A percentile compares a stretch with the other conserved stretches of the same genome.
phyloP scores from a whole-genome alignment of 2,797 vertebrate genomes.

The Enteromius treurensis region DNA sequence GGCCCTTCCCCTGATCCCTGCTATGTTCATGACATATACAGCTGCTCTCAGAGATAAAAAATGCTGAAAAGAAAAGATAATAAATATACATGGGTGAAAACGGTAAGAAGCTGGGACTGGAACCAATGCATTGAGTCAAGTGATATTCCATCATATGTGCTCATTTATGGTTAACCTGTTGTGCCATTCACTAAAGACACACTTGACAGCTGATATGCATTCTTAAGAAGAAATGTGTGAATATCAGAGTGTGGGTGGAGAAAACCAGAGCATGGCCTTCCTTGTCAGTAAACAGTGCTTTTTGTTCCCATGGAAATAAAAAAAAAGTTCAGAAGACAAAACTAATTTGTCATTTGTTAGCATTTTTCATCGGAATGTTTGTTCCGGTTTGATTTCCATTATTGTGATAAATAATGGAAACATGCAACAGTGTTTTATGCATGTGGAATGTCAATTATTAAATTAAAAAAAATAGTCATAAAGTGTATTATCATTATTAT shows the following conservation, averaged over 20 bases:
- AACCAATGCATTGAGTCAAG: conserved; percentile 30
- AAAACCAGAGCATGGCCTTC: conserved; percentile 27
- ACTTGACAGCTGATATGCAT: conserved; percentile 35
- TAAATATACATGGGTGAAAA: conserved; percentile 40
- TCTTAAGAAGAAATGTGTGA: conserved; percentile 36
- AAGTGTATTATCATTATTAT: no score
- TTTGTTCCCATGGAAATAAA: background rate
- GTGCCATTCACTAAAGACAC: conserved; percentile 22
- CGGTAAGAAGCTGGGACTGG: conserved; percentile 27
- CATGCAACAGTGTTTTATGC: background rate
- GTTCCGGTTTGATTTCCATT: no score
- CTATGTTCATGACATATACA: conserved; percentile 36
- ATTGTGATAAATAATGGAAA: background rate
- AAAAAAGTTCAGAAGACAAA: background rate
- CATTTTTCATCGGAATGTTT: background rate
- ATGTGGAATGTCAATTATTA: no score
- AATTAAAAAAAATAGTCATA: no score
- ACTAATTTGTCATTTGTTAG: background rate
- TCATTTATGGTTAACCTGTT: conserved; percentile 36
- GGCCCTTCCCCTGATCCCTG: conserved; percentile 43
- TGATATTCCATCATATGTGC: conserved; percentile 20
- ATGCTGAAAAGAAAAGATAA: conserved; percentile 33
- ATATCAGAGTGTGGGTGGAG: conserved; percentile 40
- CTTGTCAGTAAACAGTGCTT: background rate
- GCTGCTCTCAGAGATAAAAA: conserved; percentile 51